Conservation (phyloP, 1,140 invertebrate genomes). For the Drosophila hydei region DNA sequence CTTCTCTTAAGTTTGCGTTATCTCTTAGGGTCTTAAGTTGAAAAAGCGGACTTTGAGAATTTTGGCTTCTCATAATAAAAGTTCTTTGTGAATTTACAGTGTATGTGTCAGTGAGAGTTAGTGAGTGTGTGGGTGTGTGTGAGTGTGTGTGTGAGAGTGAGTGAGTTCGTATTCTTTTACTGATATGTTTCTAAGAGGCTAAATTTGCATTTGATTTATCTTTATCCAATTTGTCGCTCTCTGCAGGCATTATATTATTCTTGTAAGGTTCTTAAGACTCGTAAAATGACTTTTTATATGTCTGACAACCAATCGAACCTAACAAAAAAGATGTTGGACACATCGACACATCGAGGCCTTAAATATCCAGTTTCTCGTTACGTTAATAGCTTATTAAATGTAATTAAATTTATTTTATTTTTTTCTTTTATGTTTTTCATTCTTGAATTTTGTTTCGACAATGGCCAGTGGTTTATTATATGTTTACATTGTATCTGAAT, state of each 20-base stretch:
- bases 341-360: constrained; percentile 25
- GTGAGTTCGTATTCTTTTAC: constrained; percentile 63
- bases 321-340: constrained; percentile 38
- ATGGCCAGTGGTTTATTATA: constrained; percentile 17
- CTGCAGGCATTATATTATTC: constrained; percentile 14
- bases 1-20: constrained; percentile 14
- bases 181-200: constrained; percentile 83
- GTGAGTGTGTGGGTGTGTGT: constrained; percentile 22
- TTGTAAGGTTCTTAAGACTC: constrained; percentile 24
- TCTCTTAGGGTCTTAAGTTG: constrained; percentile 47
- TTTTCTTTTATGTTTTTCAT: background rate
- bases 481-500: constrained; percentile 33
- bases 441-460: constrained; percentile 12
- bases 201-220: constrained; percentile 68
- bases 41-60: constrained; percentile 78
- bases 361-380: constrained; percentile 11
- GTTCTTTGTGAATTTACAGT: constrained; percentile 62
- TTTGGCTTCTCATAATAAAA: constrained; percentile 72
- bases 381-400: constrained; percentile 31
- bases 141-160: constrained; percentile 22
- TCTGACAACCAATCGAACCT: constrained; percentile 35
- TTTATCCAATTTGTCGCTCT: constrained; percentile 39
- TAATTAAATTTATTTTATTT: constrained; percentile 20
- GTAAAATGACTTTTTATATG: constrained; percentile 9
- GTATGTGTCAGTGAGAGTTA: constrained; percentile 35